Conservation (phyloP, 2,113 vertebrate genomes). For the Lepus timidus region DNA sequence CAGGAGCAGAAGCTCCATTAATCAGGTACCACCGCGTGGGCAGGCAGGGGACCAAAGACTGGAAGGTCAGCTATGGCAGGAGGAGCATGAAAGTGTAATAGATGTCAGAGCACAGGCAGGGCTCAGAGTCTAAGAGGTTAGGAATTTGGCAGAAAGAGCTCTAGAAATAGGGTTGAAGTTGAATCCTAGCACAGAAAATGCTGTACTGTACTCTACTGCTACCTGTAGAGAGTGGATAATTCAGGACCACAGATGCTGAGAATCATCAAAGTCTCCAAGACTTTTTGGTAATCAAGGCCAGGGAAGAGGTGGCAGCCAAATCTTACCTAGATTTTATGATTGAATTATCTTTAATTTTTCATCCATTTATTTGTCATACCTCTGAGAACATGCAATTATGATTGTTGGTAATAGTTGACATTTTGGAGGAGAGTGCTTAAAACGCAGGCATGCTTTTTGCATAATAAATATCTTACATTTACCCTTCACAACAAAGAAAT, state of each 20-base stretch:
- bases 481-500: not conserved
- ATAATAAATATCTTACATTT: not conserved
- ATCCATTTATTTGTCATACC: conserved; percentile 10
- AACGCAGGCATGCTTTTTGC: not conserved
- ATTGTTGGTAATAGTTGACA: not conserved
- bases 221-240: not conserved
- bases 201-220: not conserved
- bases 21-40: conserved; percentile 34
- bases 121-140: conserved; percentile 52
- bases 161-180: conserved; percentile 60
- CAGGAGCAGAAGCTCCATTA: conserved; percentile 51
- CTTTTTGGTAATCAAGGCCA: not conserved
- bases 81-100: not conserved
- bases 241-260: not conserved
- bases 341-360: not conserved
- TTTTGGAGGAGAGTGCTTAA: not conserved
- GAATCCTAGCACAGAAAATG: conserved; percentile 20
- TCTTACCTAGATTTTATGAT: conserved; percentile 17
- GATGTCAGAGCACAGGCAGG: conserved; percentile 37
- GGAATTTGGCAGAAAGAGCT: conserved; percentile 62
- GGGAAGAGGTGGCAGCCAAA: not conserved
- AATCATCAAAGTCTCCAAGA: conserved; percentile 35
- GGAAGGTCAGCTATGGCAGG: conserved; percentile 8
- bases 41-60: not conserved
- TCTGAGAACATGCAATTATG: conserved; percentile 6